Conservation (phyloP, 2,797 vertebrate species). For the Dicrostonyx torquatus region DNA sequence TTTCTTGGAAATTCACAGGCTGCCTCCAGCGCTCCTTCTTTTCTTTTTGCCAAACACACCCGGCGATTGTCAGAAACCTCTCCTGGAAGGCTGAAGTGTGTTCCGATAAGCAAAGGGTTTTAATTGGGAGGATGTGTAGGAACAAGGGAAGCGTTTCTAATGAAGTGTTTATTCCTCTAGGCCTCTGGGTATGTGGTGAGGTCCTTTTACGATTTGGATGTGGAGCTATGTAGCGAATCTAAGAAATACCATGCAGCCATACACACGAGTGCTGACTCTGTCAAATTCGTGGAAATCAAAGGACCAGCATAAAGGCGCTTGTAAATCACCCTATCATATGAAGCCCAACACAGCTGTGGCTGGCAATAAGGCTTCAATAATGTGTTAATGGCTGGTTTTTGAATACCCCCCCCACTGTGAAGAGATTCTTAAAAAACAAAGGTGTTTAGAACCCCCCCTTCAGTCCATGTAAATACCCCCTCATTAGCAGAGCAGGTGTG, state of each 20-base stretch:
- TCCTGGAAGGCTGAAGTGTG: conserved; percentile 48
- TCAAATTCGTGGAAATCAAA: conserved; percentile 69
- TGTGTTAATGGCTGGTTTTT: conserved; percentile 71
- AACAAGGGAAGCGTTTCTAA: conserved; percentile 65
- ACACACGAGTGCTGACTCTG: conserved; percentile 67
- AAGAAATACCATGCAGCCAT: conserved; percentile 32
- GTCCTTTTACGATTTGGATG: conserved; percentile 46
- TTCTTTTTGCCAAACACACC: conserved; percentile 51
- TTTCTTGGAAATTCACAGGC: background rate
- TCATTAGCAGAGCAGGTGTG: conserved; percentile 68
- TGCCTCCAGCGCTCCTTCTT: conserved; percentile 21
- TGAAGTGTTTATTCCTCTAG: conserved; percentile 67
- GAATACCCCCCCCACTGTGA: conserved; percentile 61
- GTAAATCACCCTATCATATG: conserved; percentile 46
- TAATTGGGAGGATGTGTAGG: conserved; percentile 59
- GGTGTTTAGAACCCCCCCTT: conserved; percentile 63
- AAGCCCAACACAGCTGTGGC: conserved; percentile 76
- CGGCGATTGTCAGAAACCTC: conserved; percentile 50
- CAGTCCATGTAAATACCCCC: conserved; percentile 24
- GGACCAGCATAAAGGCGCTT: conserved; percentile 24
- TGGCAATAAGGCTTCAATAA: conserved; percentile 71
- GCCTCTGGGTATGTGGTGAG: conserved; percentile 38
- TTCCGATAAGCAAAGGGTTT: conserved; percentile 60
- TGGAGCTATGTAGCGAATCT: conserved; percentile 46
- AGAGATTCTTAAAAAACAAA: conserved; percentile 77